Evolutionary conservation across 2,888 invertebrate genomes (phyloP).

Genomic region (Urechis unicinctus): DNA sequence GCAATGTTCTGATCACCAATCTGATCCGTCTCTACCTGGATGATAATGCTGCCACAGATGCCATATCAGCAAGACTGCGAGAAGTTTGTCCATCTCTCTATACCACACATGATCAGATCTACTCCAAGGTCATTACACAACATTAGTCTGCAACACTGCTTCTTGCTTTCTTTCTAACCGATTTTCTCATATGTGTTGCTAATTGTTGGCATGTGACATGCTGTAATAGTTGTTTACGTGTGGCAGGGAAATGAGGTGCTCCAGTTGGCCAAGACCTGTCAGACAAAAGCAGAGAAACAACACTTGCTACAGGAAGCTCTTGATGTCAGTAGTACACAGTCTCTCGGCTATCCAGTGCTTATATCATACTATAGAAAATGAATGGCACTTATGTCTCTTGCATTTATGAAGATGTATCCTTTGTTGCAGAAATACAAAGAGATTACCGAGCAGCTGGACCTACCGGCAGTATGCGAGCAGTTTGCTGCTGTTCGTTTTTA

Average conservation of each 20-base stretch:
- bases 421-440: slow-evolving; percentile 66
- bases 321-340: slow-evolving; percentile 46
- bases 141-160: background rate
- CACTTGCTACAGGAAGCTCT: slow-evolving; percentile 70
- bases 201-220: background rate
- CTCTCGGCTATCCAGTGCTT: no score
- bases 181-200: no score
- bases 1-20: slow-evolving; percentile 69
- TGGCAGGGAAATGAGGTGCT: slow-evolving; percentile 78
- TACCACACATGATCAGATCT: slow-evolving; percentile 89
- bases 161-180: background rate
- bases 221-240: no score
- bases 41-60: slow-evolving; percentile 90
- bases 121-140: slow-evolving; percentile 70
- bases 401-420: no score
- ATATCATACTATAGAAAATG: background rate
- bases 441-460: slow-evolving; percentile 75
- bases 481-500: slow-evolving; percentile 71
- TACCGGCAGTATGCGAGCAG: slow-evolving; percentile 77
- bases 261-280: slow-evolving; percentile 66
- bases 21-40: slow-evolving; percentile 86
- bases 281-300: slow-evolving; percentile 68
- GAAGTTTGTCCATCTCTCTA: slow-evolving; percentile 90
- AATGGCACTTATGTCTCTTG: background rate
- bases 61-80: slow-evolving; percentile 78